phyloP scores from a whole-genome alignment of 1,140 invertebrate species.

The Brachionus manjavacas region DNA sequence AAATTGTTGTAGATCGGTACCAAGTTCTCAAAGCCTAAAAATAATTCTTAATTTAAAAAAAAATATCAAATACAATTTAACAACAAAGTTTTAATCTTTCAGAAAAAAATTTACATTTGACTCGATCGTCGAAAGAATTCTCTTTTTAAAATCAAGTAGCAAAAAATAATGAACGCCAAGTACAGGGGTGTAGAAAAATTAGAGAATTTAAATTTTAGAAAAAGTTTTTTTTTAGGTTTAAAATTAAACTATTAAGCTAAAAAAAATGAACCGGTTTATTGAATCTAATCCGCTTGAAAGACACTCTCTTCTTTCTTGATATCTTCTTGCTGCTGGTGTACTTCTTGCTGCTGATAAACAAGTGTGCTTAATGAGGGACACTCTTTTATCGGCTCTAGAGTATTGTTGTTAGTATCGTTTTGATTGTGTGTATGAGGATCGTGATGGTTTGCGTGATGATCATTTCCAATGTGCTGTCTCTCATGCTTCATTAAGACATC shows the following conservation, averaged over 20 bases:
- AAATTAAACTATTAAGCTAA: not conserved
- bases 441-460: not conserved
- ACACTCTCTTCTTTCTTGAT: not conserved
- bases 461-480: not conserved
- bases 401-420: not conserved
- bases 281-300: slow-evolving; percentile 1
- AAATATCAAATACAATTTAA: not conserved
- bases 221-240: not conserved
- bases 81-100: not conserved
- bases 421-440: not conserved
- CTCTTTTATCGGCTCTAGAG: slow-evolving; percentile 22
- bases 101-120: not conserved
- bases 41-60: not conserved
- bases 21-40: not conserved
- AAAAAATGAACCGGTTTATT: not conserved
- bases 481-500: slow-evolving; percentile 38
- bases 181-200: not conserved
- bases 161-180: not conserved
- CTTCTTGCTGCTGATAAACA: slow-evolving; percentile 4
- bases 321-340: not conserved
- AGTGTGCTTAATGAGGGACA: slow-evolving; percentile 8
- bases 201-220: not conserved
- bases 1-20: not conserved
- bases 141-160: not conserved
- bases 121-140: not conserved